Evolutionary conservation across 2,888 invertebrate genomes (phyloP), one percentile per base, ranked within the genome.

Genomic region (Erynnis tages): DNA sequence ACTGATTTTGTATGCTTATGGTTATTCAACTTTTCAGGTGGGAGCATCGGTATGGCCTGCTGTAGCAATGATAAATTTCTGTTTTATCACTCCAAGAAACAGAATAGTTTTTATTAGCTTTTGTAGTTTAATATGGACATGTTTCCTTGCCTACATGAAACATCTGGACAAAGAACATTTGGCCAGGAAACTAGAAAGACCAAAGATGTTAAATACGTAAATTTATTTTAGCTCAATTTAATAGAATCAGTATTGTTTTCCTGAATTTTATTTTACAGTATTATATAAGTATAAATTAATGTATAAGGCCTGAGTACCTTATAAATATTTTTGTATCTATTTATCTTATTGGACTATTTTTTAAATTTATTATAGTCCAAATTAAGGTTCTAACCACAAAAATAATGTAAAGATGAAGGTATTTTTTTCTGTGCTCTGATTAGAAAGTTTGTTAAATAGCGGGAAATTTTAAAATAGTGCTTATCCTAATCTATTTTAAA

Each of bases 111-210:
- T 95, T 66, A 94, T 94, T 16, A 94, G 94, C 67, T 73, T 92
- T 23, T 94, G 94, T 73, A 95, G 95, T 73, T 89, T 95, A 44
- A 74, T 94, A 58, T 95, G 95, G 95, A 94, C 95, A 2, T 93
- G 93, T 62, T 95, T 95, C 71, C 84, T 95, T 49, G 94, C 95
- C 0, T 95, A 94, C 63, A 95, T 95, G 94, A 95, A 95, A 76
- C 92, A 94, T 59, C 65, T 83, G 54, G 87, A 89, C 48, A 81
- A 81, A 64, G 81, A 84, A 57, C 60, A 74, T 41, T 61, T 84
- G 10, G 53, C 66, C 48, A 55, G 53, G 43, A 72, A 65, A 61
- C n/a, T 62, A 46, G 60, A 56, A 53, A 69, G 56, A 58, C 60
- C 75, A 57, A 62, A 73, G 66, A 50, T 29, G 4, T 5, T 40